phyloP scores from a whole-genome alignment of 2,113 vertebrate genomes.

The Scomber scombrus region DNA sequence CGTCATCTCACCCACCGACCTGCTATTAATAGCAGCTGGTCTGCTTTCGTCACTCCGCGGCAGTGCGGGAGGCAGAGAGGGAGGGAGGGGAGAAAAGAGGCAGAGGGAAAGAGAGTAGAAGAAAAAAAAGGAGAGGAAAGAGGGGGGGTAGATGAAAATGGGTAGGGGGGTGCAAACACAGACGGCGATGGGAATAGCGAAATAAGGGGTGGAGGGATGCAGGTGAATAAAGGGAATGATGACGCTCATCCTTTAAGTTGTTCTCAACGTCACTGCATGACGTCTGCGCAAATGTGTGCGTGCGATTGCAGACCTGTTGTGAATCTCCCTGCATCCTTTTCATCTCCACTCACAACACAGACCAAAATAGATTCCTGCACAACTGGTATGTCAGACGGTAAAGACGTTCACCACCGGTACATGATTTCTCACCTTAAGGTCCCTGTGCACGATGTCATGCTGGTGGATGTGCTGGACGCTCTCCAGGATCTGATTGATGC shows the following conservation, averaged over 20 bases:
- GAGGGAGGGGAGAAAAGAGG: neutral
- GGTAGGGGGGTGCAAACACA: neutral
- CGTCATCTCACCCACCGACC: conserved; percentile 69
- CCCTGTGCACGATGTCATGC: conserved; percentile 99
- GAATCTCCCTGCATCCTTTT: conserved; percentile 7
- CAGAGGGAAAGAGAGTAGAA: neutral
- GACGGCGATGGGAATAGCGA: conserved; percentile 19
- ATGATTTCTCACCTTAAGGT: conserved; percentile 94
- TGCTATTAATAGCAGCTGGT: conserved; percentile 80
- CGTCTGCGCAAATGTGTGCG: neutral
- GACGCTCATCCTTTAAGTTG: conserved; percentile 56
- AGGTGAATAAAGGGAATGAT: conserved; percentile 38
- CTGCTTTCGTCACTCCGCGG: conserved; percentile 76
- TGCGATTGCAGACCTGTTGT: conserved; percentile 12
- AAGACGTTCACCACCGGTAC: neutral
- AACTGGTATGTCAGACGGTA: neutral
- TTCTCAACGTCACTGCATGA: conserved; percentile 51
- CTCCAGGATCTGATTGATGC: conserved; percentile 99
- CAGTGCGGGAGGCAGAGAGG: conserved; percentile 9
- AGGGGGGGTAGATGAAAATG: neutral
- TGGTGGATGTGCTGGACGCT: conserved; percentile 99
- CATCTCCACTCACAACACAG: conserved; percentile 22
- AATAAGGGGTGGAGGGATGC: conserved; percentile 15
- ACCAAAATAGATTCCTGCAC: neutral
- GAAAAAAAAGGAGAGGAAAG: neutral